Conservation (phyloP, 2,888 invertebrate genomes). For the Catocala sponsa region DNA sequence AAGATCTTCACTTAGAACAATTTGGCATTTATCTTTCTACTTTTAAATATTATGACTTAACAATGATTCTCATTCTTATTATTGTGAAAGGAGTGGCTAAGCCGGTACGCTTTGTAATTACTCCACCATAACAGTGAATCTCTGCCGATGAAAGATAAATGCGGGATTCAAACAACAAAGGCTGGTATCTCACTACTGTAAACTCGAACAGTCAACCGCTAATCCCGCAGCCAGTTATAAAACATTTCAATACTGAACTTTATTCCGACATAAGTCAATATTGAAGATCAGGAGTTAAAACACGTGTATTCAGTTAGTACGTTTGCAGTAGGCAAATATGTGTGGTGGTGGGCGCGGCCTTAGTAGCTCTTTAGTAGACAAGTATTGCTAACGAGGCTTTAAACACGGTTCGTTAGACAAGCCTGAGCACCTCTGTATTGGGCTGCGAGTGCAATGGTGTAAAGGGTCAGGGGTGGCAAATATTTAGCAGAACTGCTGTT, state of each 20-base stretch:
- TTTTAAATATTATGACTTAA: too few relatives aligned
- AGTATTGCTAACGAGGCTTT: constrained; percentile 70
- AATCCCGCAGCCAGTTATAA: constrained; percentile 31
- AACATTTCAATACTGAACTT: constrained; percentile 28
- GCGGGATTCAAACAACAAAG: not conserved
- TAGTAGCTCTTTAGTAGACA: constrained; percentile 60
- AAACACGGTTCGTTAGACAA: constrained; percentile 67
- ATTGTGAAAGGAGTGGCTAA: too few relatives aligned
- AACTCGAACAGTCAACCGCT: constrained; percentile 15
- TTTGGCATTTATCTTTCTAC: too few relatives aligned
- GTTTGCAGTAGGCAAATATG: constrained; percentile 31
- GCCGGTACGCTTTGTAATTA: too few relatives aligned
- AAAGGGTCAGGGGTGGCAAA: constrained; percentile 34
- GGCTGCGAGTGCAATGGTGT: constrained; percentile 23
- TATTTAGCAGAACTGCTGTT: not conserved
- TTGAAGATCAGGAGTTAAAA: not conserved
- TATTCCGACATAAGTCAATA: constrained; percentile 25
- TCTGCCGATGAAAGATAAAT: not conserved
- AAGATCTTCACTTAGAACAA: too few relatives aligned
- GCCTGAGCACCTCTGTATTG: constrained; percentile 43
- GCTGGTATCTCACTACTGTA: not conserved
- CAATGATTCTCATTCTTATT: too few relatives aligned
- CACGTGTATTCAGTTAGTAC: constrained; percentile 2
- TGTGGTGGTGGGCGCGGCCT: constrained; percentile 19
- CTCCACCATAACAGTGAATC: too few relatives aligned